A percentile compares a stretch with the other conserved stretches of the same genome.
These are phyloP conservation scores for Pteropus rufus DNA, from an alignment of 2,797 vertebrate species.

Conservation along the genomic window DNA sequence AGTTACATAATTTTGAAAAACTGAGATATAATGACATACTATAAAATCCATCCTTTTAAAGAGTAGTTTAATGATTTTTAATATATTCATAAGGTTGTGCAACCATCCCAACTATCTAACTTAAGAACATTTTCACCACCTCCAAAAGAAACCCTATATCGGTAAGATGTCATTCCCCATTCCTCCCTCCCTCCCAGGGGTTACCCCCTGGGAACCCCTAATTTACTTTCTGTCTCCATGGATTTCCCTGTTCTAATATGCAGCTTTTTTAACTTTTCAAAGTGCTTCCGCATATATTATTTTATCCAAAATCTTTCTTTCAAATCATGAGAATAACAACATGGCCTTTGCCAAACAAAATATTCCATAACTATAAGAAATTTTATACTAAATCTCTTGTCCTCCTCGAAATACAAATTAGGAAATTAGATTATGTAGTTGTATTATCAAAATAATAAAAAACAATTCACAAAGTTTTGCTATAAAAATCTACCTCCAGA, in stretches of 20 bases:
- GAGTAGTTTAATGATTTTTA: neutral
- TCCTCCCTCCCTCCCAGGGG: neutral
- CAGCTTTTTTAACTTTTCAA: neutral
- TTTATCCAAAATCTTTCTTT: constrained; percentile 9
- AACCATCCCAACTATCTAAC: neutral
- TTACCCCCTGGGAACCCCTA: neutral
- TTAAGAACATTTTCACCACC: neutral
- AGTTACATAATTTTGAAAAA: neutral
- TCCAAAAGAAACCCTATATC: neutral
- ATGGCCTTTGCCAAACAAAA: neutral
- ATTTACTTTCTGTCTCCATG: neutral
- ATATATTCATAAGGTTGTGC: neutral
- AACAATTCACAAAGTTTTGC: neutral
- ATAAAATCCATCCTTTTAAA: neutral
- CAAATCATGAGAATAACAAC: neutral
- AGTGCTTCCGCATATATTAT: neutral
- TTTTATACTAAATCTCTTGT: neutral
- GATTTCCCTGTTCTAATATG: neutral
- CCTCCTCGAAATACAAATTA: neutral
- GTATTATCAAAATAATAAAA: neutral
- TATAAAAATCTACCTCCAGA: constrained; percentile 86
- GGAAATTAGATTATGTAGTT: neutral
- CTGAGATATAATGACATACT: neutral
- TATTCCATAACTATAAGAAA: neutral
- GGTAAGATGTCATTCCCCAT: neutral